Evolutionary conservation across 2,888 invertebrate genomes (phyloP).

Genomic region (Eremobia ochroleuca): DNA sequence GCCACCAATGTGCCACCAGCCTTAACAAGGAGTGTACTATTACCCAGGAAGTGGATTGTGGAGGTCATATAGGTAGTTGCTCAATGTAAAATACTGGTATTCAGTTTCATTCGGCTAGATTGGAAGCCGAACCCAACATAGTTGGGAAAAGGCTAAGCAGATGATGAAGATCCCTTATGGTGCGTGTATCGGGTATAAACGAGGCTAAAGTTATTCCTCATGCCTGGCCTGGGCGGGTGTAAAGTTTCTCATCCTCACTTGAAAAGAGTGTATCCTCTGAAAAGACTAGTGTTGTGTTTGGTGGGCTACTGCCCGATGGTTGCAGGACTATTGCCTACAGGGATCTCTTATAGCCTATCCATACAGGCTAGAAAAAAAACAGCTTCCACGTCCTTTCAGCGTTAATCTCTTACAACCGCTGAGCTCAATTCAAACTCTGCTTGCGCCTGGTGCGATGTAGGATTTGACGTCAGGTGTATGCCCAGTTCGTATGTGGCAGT

Average conservation of each 20-base stretch:
- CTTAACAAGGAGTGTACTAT: too few relatives aligned
- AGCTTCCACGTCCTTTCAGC: not conserved
- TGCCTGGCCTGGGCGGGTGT: not conserved
- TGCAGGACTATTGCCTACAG: too few relatives aligned
- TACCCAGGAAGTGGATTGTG: not conserved
- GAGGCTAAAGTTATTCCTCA: not conserved
- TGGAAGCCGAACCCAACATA: not conserved
- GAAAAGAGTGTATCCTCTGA: not conserved
- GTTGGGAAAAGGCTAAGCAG: not conserved
- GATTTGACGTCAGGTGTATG: not conserved
- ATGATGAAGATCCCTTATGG: not conserved
- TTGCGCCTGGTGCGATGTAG: not conserved
- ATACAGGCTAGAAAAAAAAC: too few relatives aligned
- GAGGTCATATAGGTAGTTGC: not conserved
- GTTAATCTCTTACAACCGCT: not conserved
- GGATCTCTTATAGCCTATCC: not conserved
- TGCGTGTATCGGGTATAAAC: not conserved
- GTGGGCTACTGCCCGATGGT: not conserved
- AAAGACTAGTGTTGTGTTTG: not conserved
- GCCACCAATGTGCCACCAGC: too few relatives aligned
- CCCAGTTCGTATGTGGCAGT: not conserved
- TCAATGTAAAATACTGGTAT: not conserved
- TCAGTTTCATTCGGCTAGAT: not conserved
- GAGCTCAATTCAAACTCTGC: not conserved
- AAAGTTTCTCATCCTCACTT: not conserved